phyloP scores from a whole-genome alignment of 2,113 vertebrate genomes.

The Oncorhynchus clarkii region DNA sequence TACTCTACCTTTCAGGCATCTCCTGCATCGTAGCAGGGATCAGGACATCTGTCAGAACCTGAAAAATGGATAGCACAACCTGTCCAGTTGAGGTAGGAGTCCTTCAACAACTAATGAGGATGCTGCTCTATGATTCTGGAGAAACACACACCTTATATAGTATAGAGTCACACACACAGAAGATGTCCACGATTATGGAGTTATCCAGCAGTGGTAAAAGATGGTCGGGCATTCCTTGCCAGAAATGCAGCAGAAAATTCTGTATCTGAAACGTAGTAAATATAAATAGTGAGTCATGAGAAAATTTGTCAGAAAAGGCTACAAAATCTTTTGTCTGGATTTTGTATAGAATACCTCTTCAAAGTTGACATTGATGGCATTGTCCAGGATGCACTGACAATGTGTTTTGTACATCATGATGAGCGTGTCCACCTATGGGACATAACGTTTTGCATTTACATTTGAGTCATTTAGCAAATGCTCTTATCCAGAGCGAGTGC shows the following conservation, averaged over 20 bases:
- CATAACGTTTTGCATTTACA: neutral
- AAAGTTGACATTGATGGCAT: slow-evolving; percentile 98
- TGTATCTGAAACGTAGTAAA: slow-evolving; percentile 82
- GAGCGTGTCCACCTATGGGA: slow-evolving; percentile 89
- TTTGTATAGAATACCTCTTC: slow-evolving; percentile 82
- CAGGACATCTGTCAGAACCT: slow-evolving; percentile 96
- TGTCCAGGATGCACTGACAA: slow-evolving; percentile 97
- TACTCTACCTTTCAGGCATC: slow-evolving; percentile 90
- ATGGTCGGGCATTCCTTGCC: slow-evolving; percentile 99
- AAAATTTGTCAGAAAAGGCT: neutral
- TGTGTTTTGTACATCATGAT: slow-evolving; percentile 99
- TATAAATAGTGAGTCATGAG: neutral
- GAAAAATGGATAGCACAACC: slow-evolving; percentile 39
- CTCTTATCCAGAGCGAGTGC: too few species aligned
- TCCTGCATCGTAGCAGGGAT: slow-evolving; percentile 99
- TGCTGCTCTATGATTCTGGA: slow-evolving; percentile 40
- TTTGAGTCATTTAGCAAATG: too few species aligned
- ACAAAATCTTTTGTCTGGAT: neutral
- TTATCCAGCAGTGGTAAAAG: slow-evolving; percentile 93
- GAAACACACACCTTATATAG: slow-evolving; percentile 86
- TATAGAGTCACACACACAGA: slow-evolving; percentile 98
- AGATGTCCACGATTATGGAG: slow-evolving; percentile 90
- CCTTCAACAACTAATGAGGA: neutral
- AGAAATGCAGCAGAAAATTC: slow-evolving; percentile 97
- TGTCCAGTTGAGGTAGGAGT: neutral